phyloP scores from a whole-genome alignment of 2,888 invertebrate genomes.

The Dasypolia templi region DNA sequence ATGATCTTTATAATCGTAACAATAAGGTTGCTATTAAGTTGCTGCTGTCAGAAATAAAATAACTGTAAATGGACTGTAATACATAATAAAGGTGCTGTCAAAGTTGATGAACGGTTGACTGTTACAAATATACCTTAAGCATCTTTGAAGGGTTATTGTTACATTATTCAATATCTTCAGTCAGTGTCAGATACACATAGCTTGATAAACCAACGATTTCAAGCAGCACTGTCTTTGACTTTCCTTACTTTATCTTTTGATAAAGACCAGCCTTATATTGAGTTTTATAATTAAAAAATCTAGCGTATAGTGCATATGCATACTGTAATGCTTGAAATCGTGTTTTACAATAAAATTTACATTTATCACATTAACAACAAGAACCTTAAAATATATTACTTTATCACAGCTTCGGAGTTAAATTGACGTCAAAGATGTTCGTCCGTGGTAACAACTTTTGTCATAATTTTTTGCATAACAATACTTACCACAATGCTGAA shows the following conservation, averaged over 20 bases:
- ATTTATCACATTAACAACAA: slow-evolving; percentile 16
- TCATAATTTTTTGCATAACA: slow-evolving; percentile 18
- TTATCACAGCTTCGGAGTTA: slow-evolving; percentile 45
- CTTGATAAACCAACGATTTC: slow-evolving; percentile 30
- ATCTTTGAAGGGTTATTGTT: not conserved
- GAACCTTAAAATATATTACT: slow-evolving; percentile 27
- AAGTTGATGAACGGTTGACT: not conserved
- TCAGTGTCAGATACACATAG: slow-evolving; percentile 1
- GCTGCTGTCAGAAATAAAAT: too few relatives aligned
- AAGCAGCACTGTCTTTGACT: slow-evolving; percentile 7
- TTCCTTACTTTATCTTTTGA: not conserved
- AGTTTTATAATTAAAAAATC: not conserved
- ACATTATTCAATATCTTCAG: slow-evolving; percentile 2
- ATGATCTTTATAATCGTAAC: too few relatives aligned
- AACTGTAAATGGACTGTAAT: not conserved
- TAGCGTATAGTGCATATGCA: not conserved
- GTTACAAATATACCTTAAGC: not conserved
- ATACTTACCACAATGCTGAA: slow-evolving; percentile 59
- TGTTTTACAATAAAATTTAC: slow-evolving; percentile 37
- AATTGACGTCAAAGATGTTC: slow-evolving; percentile 19
- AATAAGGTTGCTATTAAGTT: too few relatives aligned
- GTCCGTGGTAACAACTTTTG: slow-evolving; percentile 28
- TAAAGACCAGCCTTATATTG: not conserved
- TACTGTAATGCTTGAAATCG: slow-evolving; percentile 33
- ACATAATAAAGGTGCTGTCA: not conserved